Percentiles rank a stretch among this genome's conserved stretches.
Conservation (phyloP, 2,888 invertebrate genomes). For the Metacarcinus magister region DNA sequence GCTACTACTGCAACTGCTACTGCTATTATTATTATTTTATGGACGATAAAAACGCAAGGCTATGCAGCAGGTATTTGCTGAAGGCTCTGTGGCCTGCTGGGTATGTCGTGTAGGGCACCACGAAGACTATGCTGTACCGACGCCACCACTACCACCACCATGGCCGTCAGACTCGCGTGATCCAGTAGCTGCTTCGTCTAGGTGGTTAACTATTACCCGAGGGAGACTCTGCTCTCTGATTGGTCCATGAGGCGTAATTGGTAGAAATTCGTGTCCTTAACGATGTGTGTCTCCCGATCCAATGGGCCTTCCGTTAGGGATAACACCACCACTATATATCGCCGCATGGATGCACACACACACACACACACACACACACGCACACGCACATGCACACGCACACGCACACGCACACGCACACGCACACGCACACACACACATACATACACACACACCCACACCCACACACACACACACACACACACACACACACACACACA, state of each 20-base stretch:
- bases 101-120: neutral
- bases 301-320: neutral
- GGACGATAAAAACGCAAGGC: neutral
- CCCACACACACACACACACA: no score
- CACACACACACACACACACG: no score
- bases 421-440: no score
- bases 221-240: neutral
- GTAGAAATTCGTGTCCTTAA: slow-evolving; percentile 7
- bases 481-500: no score
- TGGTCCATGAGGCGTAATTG: neutral
- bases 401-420: no score
- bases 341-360: no score
- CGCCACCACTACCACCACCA: neutral
- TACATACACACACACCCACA: no score
- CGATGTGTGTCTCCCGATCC: neutral
- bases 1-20: neutral
- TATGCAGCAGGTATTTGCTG: neutral
- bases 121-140: neutral
- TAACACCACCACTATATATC: neutral
- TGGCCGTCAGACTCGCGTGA: neutral
- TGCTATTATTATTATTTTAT: neutral
- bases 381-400: no score
- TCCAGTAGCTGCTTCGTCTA: neutral
- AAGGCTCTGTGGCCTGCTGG: neutral
- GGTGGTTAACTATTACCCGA: neutral